Evolutionary conservation across 1,140 invertebrate species (phyloP).

Genomic region (Pantala flavescens): DNA sequence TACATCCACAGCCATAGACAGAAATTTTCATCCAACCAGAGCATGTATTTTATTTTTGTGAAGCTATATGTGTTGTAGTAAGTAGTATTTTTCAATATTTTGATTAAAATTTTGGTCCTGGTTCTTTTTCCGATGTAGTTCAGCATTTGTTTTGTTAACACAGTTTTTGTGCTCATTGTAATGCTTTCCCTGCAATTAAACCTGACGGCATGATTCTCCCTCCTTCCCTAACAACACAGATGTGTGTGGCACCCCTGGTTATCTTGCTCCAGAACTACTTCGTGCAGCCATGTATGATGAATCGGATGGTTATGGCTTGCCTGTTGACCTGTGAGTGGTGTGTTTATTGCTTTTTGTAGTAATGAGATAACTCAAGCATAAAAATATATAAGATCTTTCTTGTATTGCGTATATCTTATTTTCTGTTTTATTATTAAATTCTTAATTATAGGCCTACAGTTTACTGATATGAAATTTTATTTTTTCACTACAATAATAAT

Average conservation of each 20-base stretch:
- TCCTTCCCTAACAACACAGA: constrained; percentile 32
- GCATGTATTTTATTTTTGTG: no score
- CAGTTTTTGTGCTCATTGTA: constrained; percentile 21
- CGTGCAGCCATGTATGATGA: constrained; percentile 51
- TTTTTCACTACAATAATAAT: no score
- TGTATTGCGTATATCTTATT: constrained; percentile 4
- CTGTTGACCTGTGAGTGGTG: constrained; percentile 32
- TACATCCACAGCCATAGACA: no score
- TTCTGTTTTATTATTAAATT: background rate
- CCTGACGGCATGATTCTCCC: no score
- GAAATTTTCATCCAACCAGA: no score
- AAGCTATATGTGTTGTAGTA: no score
- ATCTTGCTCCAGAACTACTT: constrained; percentile 57
- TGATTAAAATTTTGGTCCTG: no score
- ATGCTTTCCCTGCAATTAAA: constrained; percentile 12
- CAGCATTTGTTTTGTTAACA: no score
- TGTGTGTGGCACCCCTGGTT: constrained; percentile 59
- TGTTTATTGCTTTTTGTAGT: background rate
- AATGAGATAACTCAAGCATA: background rate
- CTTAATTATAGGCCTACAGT: background rate
- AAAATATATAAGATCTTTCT: no score
- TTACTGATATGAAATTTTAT: no score
- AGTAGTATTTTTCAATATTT: no score
- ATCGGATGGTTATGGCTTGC: constrained; percentile 28
- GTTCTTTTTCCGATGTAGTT: no score